Evolutionary conservation across 2,888 invertebrate species (phyloP).

Genomic region (Acutogordius australiensis): DNA sequence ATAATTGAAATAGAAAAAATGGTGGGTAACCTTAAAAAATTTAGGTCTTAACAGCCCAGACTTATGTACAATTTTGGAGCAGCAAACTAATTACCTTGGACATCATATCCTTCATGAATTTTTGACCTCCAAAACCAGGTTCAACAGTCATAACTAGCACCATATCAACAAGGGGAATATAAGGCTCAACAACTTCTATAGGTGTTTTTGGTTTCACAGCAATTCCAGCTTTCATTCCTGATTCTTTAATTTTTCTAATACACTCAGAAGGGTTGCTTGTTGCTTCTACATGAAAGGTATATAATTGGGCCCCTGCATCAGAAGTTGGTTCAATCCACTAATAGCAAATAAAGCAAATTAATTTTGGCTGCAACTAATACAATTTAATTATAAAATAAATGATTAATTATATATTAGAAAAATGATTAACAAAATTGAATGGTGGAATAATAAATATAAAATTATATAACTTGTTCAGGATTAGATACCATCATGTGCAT

Average conservation of each 20-base stretch:
- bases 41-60: too few relatives aligned
- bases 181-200: slow-evolving; percentile 46
- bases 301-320: slow-evolving; percentile 82
- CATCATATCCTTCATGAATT: slow-evolving; percentile 85
- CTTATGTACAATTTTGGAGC: too few relatives aligned
- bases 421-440: too few relatives aligned
- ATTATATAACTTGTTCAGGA: slow-evolving; percentile 42
- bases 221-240: slow-evolving; percentile 75
- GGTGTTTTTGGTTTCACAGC: slow-evolving; percentile 72
- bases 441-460: too few relatives aligned
- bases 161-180: slow-evolving; percentile 54
- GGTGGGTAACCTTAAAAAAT: too few relatives aligned
- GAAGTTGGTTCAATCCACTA: slow-evolving; percentile 81
- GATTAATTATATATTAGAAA: too few relatives aligned
- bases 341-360: slow-evolving; percentile 19
- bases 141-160: slow-evolving; percentile 93
- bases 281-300: slow-evolving; percentile 85
- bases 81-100: slow-evolving; percentile 46
- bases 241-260: slow-evolving; percentile 57
- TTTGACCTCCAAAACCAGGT: slow-evolving; percentile 92
- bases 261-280: slow-evolving; percentile 35
- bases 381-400: too few relatives aligned
- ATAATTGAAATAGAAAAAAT: too few relatives aligned
- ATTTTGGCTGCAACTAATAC: background rate
- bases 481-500: slow-evolving; percentile 96